Conservation (phyloP, 2,888 invertebrate genomes). For the Melanostoma scalare region DNA sequence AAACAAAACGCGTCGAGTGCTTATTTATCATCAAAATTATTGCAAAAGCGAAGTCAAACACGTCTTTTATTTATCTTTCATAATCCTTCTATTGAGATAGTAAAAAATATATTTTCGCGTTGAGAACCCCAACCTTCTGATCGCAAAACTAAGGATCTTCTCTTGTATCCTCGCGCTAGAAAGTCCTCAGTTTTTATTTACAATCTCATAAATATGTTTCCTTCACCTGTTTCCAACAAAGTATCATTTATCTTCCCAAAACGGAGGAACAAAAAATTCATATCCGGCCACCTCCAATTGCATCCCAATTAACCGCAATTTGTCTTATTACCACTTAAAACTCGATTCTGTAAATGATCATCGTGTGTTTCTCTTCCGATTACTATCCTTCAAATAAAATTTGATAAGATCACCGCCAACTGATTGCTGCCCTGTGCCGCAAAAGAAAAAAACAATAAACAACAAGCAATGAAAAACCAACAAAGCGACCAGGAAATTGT, state of each 20-base stretch:
- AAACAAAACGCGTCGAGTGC: no score
- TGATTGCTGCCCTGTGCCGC: conserved; percentile 3
- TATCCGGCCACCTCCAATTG: conserved; percentile 70
- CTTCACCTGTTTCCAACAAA: conserved; percentile 51
- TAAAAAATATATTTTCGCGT: no score
- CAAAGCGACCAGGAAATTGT: conserved; percentile 67
- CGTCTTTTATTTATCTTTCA: no score
- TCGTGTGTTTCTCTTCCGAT: conserved; percentile 54
- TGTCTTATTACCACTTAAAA: conserved; percentile 73
- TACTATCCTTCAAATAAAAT: conserved; percentile 66
- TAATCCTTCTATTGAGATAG: no score
- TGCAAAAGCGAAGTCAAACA: no score
- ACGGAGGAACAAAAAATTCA: conserved; percentile 25
- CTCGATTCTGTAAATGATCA: conserved; percentile 63
- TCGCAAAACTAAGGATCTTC: no score
- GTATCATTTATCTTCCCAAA: conserved; percentile 35
- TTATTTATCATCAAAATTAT: no score
- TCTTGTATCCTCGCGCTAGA: background rate
- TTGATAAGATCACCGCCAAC: conserved; percentile 63
- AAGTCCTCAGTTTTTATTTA: background rate
- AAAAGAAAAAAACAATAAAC: conserved; percentile 43
- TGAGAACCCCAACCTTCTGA: no score
- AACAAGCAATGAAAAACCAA: conserved; percentile 10
- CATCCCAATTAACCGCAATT: conserved; percentile 73
- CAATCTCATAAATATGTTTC: conserved; percentile 9